Conservation (phyloP, 2,113 vertebrate genomes). For the Fregata magnificens region DNA sequence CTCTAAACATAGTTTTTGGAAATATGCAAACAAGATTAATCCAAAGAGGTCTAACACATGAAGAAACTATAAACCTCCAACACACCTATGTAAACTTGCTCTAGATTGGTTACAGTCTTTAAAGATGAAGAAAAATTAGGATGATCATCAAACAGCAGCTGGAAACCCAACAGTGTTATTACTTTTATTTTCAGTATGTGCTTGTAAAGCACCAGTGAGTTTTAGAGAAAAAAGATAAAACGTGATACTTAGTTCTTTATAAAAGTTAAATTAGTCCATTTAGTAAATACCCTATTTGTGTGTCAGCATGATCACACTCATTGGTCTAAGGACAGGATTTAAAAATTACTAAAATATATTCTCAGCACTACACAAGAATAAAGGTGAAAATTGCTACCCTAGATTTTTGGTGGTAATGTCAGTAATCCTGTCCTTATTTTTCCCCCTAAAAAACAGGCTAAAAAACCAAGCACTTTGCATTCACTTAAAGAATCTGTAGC, state of each 20-base stretch:
- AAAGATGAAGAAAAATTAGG: neutral
- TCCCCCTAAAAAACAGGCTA: neutral
- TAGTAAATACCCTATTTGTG: constrained; percentile 38
- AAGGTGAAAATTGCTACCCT: neutral
- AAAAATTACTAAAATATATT: neutral
- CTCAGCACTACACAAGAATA: neutral
- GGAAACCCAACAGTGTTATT: neutral
- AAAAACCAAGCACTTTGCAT: neutral
- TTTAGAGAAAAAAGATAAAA: constrained; percentile 59
- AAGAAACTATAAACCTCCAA: neutral
- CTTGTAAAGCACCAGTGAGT: constrained; percentile 15
- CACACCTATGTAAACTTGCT: neutral
- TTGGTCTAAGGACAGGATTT: neutral
- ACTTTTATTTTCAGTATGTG: neutral
- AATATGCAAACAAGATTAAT: neutral
- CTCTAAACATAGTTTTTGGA: neutral
- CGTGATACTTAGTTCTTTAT: constrained; percentile 20
- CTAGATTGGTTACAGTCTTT: neutral
- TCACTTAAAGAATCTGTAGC: neutral
- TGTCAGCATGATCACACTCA: neutral
- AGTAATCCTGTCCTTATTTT: neutral
- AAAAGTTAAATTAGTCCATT: constrained; percentile 21
- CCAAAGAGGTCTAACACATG: neutral
- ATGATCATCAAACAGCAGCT: neutral
- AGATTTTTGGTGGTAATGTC: neutral